A percentile compares a stretch with the other conserved stretches of the same genome.
These are phyloP conservation scores for Drosophila limbata DNA, from an alignment of 2,888 invertebrate species.

Conservation along the genomic window DNA sequence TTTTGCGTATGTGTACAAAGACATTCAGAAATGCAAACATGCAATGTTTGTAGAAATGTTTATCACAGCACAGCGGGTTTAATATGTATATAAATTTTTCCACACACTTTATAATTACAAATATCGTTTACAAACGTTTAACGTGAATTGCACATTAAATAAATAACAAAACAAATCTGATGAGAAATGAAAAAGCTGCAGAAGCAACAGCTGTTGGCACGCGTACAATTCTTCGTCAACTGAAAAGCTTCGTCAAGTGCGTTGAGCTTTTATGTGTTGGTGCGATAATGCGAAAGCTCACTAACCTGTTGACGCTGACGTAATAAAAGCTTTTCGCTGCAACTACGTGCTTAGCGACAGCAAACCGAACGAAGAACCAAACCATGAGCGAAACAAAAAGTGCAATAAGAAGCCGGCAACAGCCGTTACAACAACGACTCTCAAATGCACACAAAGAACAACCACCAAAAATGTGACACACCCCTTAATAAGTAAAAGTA, in stretches of 20 bases:
- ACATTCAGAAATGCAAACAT: background rate
- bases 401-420: constrained; percentile 27
- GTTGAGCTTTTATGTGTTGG: constrained; percentile 37
- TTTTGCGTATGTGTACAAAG: background rate
- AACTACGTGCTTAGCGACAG: constrained; percentile 47
- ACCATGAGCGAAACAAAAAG: constrained; percentile 1
- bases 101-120: constrained; percentile 10
- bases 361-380: constrained; percentile 14
- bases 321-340: constrained; percentile 39
- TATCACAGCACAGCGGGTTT: background rate
- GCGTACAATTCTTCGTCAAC: constrained; percentile 41
- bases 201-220: constrained; percentile 46
- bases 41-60: background rate
- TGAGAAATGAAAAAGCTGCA: constrained; percentile 37
- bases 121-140: constrained; percentile 40
- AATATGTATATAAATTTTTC: no score
- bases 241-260: constrained; percentile 44
- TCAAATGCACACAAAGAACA: constrained; percentile 39
- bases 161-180: constrained; percentile 24
- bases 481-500: constrained; percentile 15
- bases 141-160: background rate
- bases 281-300: constrained; percentile 27
- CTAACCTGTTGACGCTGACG: constrained; percentile 43
- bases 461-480: constrained; percentile 42
- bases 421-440: constrained; percentile 28